These are phyloP conservation scores for Acestrorhynchus altus DNA, from an alignment of 2,797 vertebrate genomes.

Conservation along the genomic window DNA sequence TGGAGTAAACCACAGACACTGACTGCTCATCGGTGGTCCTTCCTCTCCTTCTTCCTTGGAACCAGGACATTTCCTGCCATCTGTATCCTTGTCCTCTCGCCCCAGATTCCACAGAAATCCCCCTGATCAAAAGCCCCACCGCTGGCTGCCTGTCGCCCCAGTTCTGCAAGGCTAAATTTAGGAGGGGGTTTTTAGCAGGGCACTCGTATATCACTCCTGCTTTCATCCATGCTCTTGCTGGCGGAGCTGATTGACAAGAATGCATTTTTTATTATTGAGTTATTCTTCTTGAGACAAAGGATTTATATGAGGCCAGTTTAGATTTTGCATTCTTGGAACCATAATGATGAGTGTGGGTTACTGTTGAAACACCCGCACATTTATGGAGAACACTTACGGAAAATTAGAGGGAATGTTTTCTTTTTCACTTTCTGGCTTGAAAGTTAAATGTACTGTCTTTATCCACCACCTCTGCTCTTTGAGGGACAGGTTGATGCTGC, in stretches of 20 bases:
- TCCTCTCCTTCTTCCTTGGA: conserved; percentile 39
- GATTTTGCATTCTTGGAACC: neutral
- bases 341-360: neutral
- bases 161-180: conserved; percentile 37
- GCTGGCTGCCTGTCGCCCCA: conserved; percentile 5
- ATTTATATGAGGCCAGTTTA: neutral
- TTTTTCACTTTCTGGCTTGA: neutral
- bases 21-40: neutral
- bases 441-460: neutral
- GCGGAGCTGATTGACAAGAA: neutral
- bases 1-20: neutral
- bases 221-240: neutral
- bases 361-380: neutral
- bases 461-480: neutral
- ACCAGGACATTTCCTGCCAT: conserved; percentile 65
- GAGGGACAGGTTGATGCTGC: neutral
- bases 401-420: neutral
- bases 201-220: neutral
- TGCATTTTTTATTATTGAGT: neutral
- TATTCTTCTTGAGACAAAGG: neutral
- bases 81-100: conserved; percentile 67
- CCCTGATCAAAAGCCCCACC: conserved; percentile 45
- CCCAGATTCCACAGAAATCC: conserved; percentile 51
- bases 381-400: neutral
- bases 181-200: neutral